These are phyloP conservation scores for Helicoverpa assulta DNA, from an alignment of 2,888 invertebrate genomes.

Conservation along the genomic window DNA sequence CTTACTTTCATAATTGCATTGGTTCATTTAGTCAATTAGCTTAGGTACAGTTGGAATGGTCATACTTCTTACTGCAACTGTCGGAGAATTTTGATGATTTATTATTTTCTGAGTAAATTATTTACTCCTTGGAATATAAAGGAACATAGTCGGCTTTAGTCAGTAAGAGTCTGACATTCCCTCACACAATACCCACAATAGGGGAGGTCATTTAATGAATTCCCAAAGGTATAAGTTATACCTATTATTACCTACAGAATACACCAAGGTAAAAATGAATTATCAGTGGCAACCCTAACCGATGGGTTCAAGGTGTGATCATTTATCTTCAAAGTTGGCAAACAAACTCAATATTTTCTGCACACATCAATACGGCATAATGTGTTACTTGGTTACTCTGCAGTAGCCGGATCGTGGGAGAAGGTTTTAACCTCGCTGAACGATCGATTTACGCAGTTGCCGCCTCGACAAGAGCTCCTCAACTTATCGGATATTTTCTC, in stretches of 20 bases:
- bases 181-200: too few relatives aligned
- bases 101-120: background rate
- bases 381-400: background rate
- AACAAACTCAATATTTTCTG: conserved; percentile 1
- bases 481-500: conserved; percentile 15
- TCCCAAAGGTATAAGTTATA: background rate
- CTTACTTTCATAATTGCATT: background rate
- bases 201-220: too few relatives aligned
- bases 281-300: too few relatives aligned
- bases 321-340: conserved; percentile 1
- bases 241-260: background rate
- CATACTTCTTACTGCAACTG: background rate
- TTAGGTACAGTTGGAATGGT: background rate
- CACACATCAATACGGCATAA: background rate
- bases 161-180: too few relatives aligned
- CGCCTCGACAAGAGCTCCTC: background rate
- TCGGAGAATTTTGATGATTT: background rate
- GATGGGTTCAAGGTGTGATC: too few relatives aligned
- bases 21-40: background rate
- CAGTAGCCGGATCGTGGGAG: background rate
- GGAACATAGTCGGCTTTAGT: too few relatives aligned
- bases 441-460: conserved; percentile 7
- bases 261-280: background rate
- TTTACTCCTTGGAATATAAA: too few relatives aligned
- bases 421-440: background rate